Evolutionary conservation across 1,140 invertebrate genomes (phyloP), one percentile per base, ranked within the genome.

Genomic region (Brachionus asplanchnoidis): DNA sequence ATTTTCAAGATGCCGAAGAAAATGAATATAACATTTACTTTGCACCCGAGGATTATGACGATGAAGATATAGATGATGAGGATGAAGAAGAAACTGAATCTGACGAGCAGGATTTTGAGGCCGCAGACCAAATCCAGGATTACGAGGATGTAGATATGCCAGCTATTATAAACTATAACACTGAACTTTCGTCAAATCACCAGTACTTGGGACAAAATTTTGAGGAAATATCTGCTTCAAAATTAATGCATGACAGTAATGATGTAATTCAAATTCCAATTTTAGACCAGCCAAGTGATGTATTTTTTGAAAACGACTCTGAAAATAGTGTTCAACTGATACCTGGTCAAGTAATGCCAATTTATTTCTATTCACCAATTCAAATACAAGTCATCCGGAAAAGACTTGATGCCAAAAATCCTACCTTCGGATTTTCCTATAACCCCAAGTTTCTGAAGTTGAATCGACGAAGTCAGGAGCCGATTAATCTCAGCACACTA

Each of bases 301-400:
- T 3, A 17, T 65, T 82, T 82, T 82, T 23, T 36, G 79, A 65
- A 11, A 68, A 82, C 14, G 65, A 77, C 26, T 50, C 17, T 12
- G 79, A 82, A 20, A 82, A 82, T 26, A 65, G 36, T 65, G 79
- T 82, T 32, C 79, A 82, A 82, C 44, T 82, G 12, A 82, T 82
- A 40, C 79, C 79, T 20, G 79, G 79, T 65, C 79, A 82, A 82
- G 65, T 82, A 32, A 82, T 82, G 79, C 79, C 79, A 5, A 60
- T 82, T 44, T 65, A 68, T 82, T 82, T 82, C 14, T 82, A 82
- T 32, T 40, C 50, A 12, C 53, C 79, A 36, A 40, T 68, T 23
- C 79, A 82, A 65, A 82, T 82, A 12, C 79, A 68, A 65, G 36
- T 82, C 8, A 60, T 82, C 11, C 50, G 79, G 2, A 60, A 65